These are phyloP conservation scores for Sacculina carcini DNA, from an alignment of 2,888 invertebrate species.

Conservation along the genomic window DNA sequence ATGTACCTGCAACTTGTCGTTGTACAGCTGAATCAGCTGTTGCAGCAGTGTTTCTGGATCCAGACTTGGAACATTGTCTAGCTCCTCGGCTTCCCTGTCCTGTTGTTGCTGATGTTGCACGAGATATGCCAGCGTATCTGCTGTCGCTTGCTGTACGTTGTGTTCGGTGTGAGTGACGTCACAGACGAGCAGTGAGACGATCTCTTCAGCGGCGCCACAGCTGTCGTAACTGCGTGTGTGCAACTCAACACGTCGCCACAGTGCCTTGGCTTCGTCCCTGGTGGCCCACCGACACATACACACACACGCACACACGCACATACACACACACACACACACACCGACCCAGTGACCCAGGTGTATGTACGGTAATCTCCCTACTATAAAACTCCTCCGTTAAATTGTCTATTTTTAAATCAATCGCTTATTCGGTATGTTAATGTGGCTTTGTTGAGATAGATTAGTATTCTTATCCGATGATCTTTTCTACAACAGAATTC, in stretches of 20 bases:
- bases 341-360: no score
- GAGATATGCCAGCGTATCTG: slow-evolving; percentile 45
- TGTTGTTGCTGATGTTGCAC: slow-evolving; percentile 28
- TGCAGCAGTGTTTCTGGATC: slow-evolving; percentile 32
- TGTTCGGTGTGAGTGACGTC: slow-evolving; percentile 52
- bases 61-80: no score
- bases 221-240: background rate
- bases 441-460: no score
- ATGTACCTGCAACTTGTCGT: slow-evolving; percentile 40
- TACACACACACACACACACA: no score
- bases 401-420: no score
- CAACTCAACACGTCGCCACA: background rate
- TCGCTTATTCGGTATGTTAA: no score
- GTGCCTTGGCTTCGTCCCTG: background rate
- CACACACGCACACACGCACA: background rate
- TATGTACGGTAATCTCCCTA: no score
- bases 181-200: slow-evolving; percentile 13
- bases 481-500: no score
- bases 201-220: slow-evolving; percentile 6
- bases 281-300: background rate
- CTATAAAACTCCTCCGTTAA: no score
- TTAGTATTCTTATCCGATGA: no score
- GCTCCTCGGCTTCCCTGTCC: no score
- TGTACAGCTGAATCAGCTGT: slow-evolving; percentile 40
- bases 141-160: slow-evolving; percentile 55